Percentiles rank a stretch among this genome's conserved stretches.
phyloP scores from a whole-genome alignment of 1,140 invertebrate genomes.

The Panagrolaimus sp. region DNA sequence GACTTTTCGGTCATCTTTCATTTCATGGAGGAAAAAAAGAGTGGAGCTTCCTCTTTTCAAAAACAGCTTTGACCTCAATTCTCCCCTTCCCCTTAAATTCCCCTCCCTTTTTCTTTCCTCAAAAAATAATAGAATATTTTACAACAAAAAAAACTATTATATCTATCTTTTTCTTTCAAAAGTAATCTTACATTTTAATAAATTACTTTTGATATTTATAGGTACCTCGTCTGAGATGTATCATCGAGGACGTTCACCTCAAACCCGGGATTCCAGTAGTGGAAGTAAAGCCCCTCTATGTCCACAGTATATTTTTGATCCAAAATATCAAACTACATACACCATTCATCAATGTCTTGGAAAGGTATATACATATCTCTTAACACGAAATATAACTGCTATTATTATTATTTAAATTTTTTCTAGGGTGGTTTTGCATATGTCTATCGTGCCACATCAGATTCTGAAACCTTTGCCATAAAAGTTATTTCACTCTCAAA shows the following conservation, averaged over 20 bases:
- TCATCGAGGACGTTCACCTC: neutral
- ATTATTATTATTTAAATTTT: neutral
- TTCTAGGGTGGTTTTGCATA: slow-evolving; percentile 11
- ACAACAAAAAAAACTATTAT: neutral
- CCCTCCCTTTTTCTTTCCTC: too few species aligned
- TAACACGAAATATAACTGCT: neutral
- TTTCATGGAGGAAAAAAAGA: too few species aligned
- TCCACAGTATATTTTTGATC: slow-evolving; percentile 16
- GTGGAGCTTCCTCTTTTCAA: too few species aligned
- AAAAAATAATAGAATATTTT: too few species aligned
- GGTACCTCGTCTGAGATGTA: slow-evolving; percentile 10
- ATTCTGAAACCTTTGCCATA: neutral
- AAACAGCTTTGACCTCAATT: too few species aligned
- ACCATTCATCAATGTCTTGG: slow-evolving; percentile 7
- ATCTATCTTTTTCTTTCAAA: neutral
- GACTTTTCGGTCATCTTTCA: too few species aligned
- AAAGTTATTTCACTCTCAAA: slow-evolving; percentile 7
- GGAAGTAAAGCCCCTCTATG: neutral
- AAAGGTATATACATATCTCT: neutral
- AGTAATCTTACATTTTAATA: neutral
- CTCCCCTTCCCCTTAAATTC: too few species aligned
- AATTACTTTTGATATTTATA: neutral
- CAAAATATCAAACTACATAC: slow-evolving; percentile 15
- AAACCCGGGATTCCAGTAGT: neutral
- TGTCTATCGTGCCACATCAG: slow-evolving; percentile 1